Percentiles rank a stretch among this genome's conserved stretches.
These are phyloP conservation scores for Troides oblongomaculatus DNA, from an alignment of 2,888 invertebrate genomes.

Conservation along the genomic window DNA sequence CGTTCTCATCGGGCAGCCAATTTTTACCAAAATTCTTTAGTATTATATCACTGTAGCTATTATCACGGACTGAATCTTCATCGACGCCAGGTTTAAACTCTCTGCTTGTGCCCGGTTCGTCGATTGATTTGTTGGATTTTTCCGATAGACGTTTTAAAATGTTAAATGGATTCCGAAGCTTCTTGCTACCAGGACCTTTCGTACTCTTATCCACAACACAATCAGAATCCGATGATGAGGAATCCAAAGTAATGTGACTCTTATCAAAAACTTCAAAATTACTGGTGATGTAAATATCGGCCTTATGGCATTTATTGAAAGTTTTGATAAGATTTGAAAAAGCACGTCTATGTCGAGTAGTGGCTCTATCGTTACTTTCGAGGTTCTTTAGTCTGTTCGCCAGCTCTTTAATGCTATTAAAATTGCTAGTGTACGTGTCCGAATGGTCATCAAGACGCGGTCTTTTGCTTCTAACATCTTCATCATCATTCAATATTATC, in stretches of 20 bases:
- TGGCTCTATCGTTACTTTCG: constrained; percentile 45
- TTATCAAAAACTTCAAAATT: constrained; percentile 54
- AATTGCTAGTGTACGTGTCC: constrained; percentile 46
- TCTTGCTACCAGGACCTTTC: constrained; percentile 44
- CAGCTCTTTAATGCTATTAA: constrained; percentile 50
- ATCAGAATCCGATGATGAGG: constrained; percentile 65
- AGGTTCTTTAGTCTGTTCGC: constrained; percentile 53
- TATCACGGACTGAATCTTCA: constrained; percentile 19
- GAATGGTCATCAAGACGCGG: constrained; percentile 37
- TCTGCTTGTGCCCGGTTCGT: constrained; percentile 28
- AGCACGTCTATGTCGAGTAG: constrained; percentile 55
- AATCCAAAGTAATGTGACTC: constrained; percentile 53
- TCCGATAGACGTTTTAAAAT: constrained; percentile 56
- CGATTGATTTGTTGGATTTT: constrained; percentile 34
- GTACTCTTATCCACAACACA: constrained; percentile 46
- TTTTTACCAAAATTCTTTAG: constrained; percentile 43
- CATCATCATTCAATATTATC: constrained; percentile 61
- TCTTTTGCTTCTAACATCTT: constrained; percentile 48
- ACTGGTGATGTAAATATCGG: constrained; percentile 55
- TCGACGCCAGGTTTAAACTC: constrained; percentile 10
- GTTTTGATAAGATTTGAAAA: constrained; percentile 60
- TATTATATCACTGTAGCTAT: constrained; percentile 38
- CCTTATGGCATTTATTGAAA: constrained; percentile 61
- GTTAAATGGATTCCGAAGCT: constrained; percentile 63
- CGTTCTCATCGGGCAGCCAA: constrained; percentile 57